These are phyloP conservation scores for Siniperca scherzeri DNA, from an alignment of 2,797 vertebrate species.

Conservation along the genomic window DNA sequence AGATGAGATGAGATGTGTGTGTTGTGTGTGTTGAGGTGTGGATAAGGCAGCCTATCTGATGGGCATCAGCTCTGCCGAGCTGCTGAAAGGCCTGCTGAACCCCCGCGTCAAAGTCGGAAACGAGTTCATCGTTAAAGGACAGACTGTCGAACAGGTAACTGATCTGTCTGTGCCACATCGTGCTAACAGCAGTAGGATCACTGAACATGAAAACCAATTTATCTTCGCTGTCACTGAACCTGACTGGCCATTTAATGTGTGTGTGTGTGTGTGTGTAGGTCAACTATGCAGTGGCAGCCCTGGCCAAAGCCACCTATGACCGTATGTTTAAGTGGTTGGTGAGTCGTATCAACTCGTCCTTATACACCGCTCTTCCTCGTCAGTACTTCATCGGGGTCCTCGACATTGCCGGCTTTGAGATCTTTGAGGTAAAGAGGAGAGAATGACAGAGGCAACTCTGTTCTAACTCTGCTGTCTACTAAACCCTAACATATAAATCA, in stretches of 20 bases:
- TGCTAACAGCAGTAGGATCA: neutral
- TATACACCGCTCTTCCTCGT: slow-evolving; percentile 91
- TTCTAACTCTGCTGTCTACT: no score
- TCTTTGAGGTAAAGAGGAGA: slow-evolving; percentile 89
- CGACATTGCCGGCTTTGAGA: slow-evolving; percentile 97
- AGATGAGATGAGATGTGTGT: neutral
- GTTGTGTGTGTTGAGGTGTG: slow-evolving; percentile 84
- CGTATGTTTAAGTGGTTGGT: slow-evolving; percentile 97
- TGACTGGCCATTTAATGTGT: neutral
- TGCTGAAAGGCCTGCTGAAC: slow-evolving; percentile 94
- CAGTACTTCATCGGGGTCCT: slow-evolving; percentile 96
- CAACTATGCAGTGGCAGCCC: slow-evolving; percentile 90
- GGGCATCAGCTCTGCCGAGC: slow-evolving; percentile 94
- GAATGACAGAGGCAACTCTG: neutral
- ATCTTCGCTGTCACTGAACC: neutral
- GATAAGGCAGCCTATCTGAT: slow-evolving; percentile 96
- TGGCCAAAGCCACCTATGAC: slow-evolving; percentile 95
- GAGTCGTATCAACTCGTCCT: slow-evolving; percentile 91
- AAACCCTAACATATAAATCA: no score
- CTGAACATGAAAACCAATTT: neutral
- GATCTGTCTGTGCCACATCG: neutral
- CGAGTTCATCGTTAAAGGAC: slow-evolving; percentile 93
- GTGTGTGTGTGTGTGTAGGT: slow-evolving; percentile 82
- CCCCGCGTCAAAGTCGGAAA: slow-evolving; percentile 96
- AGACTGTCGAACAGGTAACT: slow-evolving; percentile 94